Percentiles rank a stretch among this genome's conserved stretches.
Conservation (phyloP, 2,888 invertebrate species). For the Lamellibrachia satsuma region DNA sequence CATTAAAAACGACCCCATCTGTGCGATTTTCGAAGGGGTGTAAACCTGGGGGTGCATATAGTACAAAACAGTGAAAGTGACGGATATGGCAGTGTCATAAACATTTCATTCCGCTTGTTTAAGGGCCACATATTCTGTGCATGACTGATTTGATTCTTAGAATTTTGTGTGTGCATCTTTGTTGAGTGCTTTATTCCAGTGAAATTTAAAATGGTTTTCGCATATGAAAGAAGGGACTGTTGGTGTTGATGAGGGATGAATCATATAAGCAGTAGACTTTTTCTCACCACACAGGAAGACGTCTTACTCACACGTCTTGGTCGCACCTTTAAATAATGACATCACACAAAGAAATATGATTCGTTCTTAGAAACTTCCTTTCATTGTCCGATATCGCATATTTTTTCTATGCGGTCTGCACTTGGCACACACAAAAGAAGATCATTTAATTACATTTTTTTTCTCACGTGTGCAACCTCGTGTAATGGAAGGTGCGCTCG, state of each 20-base stretch:
- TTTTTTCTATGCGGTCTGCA: not conserved
- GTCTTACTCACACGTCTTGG: not conserved
- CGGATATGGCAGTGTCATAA: conserved; percentile 3
- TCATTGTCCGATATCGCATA: not conserved
- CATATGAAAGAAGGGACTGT: not conserved
- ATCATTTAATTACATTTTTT: not conserved
- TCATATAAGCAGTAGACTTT: not conserved
- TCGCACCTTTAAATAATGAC: not conserved
- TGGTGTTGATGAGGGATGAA: not conserved
- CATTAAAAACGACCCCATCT: conserved; percentile 17
- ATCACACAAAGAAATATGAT: not conserved
- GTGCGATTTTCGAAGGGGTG: not conserved
- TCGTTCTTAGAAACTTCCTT: not conserved
- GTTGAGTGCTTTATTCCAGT: not conserved
- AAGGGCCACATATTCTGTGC: conserved; percentile 12
- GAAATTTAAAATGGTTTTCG: conserved; percentile 7
- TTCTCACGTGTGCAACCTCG: not conserved
- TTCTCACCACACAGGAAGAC: not conserved
- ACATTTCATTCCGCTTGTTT: conserved; percentile 8
- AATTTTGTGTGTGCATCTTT: not conserved
- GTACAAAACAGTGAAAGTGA: not conserved
- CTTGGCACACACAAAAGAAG: not conserved
- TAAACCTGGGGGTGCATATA: not conserved
- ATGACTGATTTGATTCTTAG: conserved; percentile 13
- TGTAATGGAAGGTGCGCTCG: not conserved